These are phyloP conservation scores for Eptesicus fuscus DNA, from an alignment of 2,113 vertebrate genomes.

Conservation along the genomic window DNA sequence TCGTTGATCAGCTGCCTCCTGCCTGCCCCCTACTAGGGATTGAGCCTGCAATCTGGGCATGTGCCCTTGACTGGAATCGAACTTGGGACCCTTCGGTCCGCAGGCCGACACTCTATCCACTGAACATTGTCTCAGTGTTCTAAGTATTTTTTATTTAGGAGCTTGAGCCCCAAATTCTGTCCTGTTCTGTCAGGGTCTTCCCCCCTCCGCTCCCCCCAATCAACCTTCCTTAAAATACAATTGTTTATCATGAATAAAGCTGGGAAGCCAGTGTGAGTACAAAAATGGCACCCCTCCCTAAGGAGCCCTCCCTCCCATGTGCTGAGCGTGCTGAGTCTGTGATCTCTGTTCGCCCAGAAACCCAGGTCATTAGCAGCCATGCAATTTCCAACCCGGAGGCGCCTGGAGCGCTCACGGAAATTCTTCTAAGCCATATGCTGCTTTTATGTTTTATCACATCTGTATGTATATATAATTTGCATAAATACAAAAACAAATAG, in stretches of 20 bases:
- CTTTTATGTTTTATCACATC: constrained; percentile 58
- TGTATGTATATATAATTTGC: constrained; percentile 59
- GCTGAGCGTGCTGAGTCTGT: background rate
- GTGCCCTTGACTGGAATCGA: too few relatives aligned
- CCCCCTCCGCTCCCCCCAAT: too few relatives aligned
- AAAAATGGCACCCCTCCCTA: background rate
- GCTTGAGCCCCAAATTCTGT: background rate
- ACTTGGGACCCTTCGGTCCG: too few relatives aligned
- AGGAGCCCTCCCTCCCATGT: background rate
- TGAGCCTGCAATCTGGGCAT: too few relatives aligned
- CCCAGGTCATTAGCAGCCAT: constrained; percentile 31
- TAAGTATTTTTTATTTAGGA: background rate
- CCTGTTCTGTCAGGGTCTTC: background rate
- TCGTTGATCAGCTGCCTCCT: too few relatives aligned
- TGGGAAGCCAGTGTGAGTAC: background rate
- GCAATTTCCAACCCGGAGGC: background rate
- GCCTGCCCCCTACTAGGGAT: too few relatives aligned
- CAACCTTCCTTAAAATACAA: background rate
- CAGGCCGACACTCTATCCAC: too few relatives aligned
- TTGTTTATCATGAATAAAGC: background rate
- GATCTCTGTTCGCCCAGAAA: background rate
- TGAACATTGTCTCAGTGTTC: too few relatives aligned
- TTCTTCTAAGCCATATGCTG: constrained; percentile 64
- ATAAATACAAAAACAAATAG: constrained; percentile 74
- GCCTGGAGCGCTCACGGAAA: constrained; percentile 47